Base-by-base conservation (phyloP, 2,797 vertebrate species). In the Xenentodon cancila region DNA sequence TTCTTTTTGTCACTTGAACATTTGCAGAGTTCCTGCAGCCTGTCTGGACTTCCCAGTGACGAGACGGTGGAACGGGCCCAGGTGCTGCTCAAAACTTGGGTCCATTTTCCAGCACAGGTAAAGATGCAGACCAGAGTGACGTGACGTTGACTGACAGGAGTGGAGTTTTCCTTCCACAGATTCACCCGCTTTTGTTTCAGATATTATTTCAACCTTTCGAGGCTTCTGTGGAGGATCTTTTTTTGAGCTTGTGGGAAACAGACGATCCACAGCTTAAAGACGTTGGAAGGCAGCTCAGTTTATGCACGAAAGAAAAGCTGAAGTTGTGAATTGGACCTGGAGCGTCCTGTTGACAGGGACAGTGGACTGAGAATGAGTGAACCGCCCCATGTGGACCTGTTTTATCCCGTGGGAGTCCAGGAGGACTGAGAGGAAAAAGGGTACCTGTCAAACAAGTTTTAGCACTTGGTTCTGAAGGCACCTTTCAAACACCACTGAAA, bases 1-100 rank as follows among this genome's bases (percentile, higher is more conserved):
- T 59, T 20, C 40, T 68, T 55, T 72, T 67, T 53, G 45, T 64
- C 50, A 57, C 55, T 60, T 59, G 40, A 49, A 68, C 55, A 19
- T 9, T 22, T 27, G 22, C 53, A 64, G 30, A 72, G 15, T 30
- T 37, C 48, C 74, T 55, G 16, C 34, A 73, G 40, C 53, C 15
- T 62, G 45, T 68, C 56, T 54, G 34, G 34, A 37, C 34, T 2
- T 13, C 34, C 22, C 30, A 59, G 21, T 49, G 17, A 44, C 53
- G 61, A 69, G 43, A 42, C n/a, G 9, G 40, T 7, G 58, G 32
- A 20, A 56, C 30, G 9, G 46, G 19, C 20, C 44, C 54, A 72
- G 73, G 61, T 77, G 67, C 52, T 65, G 52, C 30, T 7, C 30
- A 32, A 32, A 32, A 32, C 30, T 4, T 9, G 5, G 9, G 12